Base-by-base conservation (phyloP, 2,888 invertebrate species). In the Pachliopta kotzebuea region DNA sequence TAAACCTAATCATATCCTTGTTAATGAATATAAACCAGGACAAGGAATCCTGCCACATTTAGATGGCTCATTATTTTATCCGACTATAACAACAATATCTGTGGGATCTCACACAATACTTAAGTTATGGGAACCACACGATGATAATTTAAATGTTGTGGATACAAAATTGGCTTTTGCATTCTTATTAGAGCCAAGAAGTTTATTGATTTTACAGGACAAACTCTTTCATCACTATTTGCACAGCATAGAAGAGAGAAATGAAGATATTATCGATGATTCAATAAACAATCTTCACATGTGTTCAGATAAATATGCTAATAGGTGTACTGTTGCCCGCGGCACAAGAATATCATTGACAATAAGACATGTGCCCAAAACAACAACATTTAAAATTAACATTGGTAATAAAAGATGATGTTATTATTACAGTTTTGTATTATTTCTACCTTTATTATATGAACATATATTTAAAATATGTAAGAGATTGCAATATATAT, bases 21-120 rank as follows among this genome's bases (percentile, higher is more conserved):
- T 99, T 0, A 99, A 99, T 91, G 99, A 99, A 85, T 99, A 99
- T 88, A 83, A 94, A 68, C 93, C 98, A 0, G 97, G 97, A 0
- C 98, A 99, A 88, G 99, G 99, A 18, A 99, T 99, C 68, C 96
- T 99, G 96, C 96, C 99, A 2, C 99, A 99, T 89, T 94, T 96
- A 26, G 99, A 99, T 89, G 99, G 99, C 0, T 96, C 98, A 0
- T 88, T 99, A 20, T 99, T 98, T 84, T 95, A 95, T 83, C 98
- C 99, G 0, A 95, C 96, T 18, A 96, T 99, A 63, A 95, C 98
- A 21, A 99, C 99, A 0, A 95, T 99, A 66, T 97, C 95, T 57
- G 95, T 98, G 73, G 98, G 98, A 0, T 97, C 98, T 0, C 97
- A 98, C 80, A 96, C 96, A 17, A 84, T 98, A n/a, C 91, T 99